These are phyloP conservation scores for Bucco capensis DNA, from an alignment of 2,113 vertebrate species.

Conservation along the genomic window DNA sequence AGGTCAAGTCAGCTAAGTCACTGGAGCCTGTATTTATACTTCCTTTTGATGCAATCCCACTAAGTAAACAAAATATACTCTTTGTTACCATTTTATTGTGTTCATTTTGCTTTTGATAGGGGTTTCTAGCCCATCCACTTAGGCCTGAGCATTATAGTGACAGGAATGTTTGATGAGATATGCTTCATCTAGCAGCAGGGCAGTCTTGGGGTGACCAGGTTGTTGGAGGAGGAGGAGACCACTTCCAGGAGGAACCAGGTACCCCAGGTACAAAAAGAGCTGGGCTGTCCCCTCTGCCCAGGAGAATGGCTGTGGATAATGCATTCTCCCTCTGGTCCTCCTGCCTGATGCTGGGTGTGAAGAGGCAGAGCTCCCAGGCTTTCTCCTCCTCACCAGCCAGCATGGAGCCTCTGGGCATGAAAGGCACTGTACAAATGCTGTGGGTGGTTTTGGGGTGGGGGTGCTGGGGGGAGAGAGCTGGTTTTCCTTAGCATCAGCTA, in stretches of 20 bases:
- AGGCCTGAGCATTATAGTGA: not conserved
- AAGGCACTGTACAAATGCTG: slow-evolving; percentile 14
- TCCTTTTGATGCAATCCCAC: not conserved
- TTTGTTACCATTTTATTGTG: slow-evolving; percentile 14
- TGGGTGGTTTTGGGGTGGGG: not conserved
- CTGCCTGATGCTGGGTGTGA: accelerated
- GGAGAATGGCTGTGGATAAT: not conserved
- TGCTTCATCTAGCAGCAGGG: not conserved
- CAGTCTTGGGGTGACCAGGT: accelerated
- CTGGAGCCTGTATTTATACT: not conserved
- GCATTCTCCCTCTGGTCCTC: not conserved
- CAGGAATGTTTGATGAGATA: not conserved
- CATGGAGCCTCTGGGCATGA: not conserved
- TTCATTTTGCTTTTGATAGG: not conserved
- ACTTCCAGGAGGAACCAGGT: not conserved
- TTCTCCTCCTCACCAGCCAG: not conserved
- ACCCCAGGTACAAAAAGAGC: not conserved
- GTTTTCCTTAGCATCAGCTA: not conserved
- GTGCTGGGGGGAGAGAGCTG: not conserved
- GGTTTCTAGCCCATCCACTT: slow-evolving; percentile 5
- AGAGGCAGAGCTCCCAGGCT: not conserved
- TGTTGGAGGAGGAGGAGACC: not conserved
- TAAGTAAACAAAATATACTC: not conserved
- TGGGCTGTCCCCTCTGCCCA: not conserved
- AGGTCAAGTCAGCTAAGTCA: not conserved